Evolutionary conservation across 2,113 vertebrate species (phyloP).

Genomic region (Mystacornis crossleyi): DNA sequence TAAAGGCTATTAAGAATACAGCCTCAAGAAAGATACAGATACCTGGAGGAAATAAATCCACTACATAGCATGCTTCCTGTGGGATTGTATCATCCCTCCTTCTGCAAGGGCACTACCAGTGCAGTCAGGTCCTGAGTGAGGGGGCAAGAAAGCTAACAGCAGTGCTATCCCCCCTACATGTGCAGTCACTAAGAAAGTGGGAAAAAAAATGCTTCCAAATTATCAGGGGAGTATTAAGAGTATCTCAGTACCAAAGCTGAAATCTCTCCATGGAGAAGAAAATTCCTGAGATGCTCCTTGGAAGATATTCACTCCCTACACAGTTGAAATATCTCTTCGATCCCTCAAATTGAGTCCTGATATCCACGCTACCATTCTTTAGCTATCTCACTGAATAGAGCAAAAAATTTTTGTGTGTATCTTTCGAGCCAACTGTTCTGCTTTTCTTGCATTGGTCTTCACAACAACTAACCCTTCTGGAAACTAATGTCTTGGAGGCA

Average conservation of each 20-base stretch:
- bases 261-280: not conserved
- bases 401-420: rapidly evolving
- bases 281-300: not conserved
- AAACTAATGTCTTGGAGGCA: not conserved
- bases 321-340: not conserved
- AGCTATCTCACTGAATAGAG: not conserved
- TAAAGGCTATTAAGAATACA: not conserved
- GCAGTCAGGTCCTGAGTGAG: not conserved
- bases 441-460: not conserved
- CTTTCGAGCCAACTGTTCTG: not conserved
- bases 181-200: not conserved
- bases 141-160: not conserved
- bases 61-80: not conserved
- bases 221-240: not conserved
- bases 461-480: not conserved
- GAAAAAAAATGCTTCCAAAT: not conserved
- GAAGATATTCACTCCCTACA: not conserved
- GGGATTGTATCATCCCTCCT: not conserved
- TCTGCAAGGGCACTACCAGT: not conserved
- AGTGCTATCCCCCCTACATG: not conserved
- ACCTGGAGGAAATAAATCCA: not conserved
- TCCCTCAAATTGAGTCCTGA: not conserved
- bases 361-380: not conserved
- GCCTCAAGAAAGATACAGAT: not conserved
- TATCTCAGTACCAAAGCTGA: not conserved